These are phyloP conservation scores for Drosophila emarginata DNA, from an alignment of 2,888 invertebrate species.

Conservation along the genomic window DNA sequence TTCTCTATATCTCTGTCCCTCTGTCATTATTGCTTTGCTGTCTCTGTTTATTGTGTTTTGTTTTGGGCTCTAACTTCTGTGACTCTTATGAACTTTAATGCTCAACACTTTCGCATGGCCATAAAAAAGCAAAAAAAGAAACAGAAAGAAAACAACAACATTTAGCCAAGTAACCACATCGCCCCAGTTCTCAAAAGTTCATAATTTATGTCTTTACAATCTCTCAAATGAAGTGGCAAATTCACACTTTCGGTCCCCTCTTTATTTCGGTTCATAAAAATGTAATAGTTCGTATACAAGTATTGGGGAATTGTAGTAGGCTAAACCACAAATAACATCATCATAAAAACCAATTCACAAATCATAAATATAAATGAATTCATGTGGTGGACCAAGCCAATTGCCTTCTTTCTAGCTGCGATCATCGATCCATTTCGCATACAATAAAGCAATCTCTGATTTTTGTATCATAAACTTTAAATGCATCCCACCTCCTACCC, in stretches of 20 bases:
- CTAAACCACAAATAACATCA: conserved; percentile 65
- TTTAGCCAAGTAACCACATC: conserved; percentile 50
- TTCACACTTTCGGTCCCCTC: conserved; percentile 70
- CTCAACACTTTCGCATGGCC: conserved; percentile 65
- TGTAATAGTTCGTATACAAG: conserved; percentile 67
- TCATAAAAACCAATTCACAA: conserved; percentile 80
- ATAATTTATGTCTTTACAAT: conserved; percentile 74
- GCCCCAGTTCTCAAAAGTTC: conserved; percentile 24
- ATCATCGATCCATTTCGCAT: conserved; percentile 71
- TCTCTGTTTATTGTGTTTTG: conserved; percentile 37
- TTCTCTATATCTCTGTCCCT: too few species aligned
- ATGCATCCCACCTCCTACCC: conserved; percentile 46
- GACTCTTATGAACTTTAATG: conserved; percentile 58
- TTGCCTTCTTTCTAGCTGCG: conserved; percentile 37
- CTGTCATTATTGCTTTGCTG: conserved; percentile 39
- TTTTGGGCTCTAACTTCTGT: conserved; percentile 57
- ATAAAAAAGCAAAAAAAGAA: conserved; percentile 47
- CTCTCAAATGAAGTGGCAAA: conserved; percentile 78
- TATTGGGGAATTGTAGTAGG: conserved; percentile 7
- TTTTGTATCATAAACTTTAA: conserved; percentile 74
- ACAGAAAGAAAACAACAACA: not conserved
- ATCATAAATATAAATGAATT: conserved; percentile 80
- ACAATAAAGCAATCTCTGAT: conserved; percentile 75
- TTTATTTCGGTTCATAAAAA: conserved; percentile 58
- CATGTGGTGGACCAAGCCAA: conserved; percentile 51